These are phyloP conservation scores for Microcebus griseorufus DNA, from an alignment of 2,113 vertebrate genomes.

Conservation along the genomic window DNA sequence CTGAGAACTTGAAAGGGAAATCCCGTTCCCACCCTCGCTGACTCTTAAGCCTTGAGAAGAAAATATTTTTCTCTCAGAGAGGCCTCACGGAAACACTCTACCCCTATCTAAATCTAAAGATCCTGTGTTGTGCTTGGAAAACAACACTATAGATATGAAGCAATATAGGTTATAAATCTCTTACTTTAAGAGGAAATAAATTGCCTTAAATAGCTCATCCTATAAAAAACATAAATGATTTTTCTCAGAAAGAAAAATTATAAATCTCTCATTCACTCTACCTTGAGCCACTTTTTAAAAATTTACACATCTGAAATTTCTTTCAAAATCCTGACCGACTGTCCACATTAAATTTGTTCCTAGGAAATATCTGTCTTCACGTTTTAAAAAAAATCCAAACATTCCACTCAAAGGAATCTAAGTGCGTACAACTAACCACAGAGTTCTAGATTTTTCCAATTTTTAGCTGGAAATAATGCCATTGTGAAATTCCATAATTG, in stretches of 20 bases:
- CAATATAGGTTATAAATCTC: slow-evolving; percentile 2
- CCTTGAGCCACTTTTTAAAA: not conserved
- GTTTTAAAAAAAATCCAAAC: not conserved
- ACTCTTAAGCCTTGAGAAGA: not conserved
- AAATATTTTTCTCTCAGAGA: not conserved
- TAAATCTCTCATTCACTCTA: not conserved
- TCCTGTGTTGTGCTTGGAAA: slow-evolving; percentile 8
- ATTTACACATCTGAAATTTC: not conserved
- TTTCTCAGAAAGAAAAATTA: not conserved
- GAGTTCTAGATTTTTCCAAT: slow-evolving; percentile 60
- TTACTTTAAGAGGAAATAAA: slow-evolving; percentile 25
- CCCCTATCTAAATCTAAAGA: not conserved
- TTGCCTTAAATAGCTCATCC: not conserved
- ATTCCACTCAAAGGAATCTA: slow-evolving; percentile 39
- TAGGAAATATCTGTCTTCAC: not conserved
- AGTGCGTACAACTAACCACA: slow-evolving; percentile 56
- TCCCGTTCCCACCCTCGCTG: not conserved
- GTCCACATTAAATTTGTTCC: not conserved
- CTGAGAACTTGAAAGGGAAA: not conserved
- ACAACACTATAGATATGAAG: not conserved
- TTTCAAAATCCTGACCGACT: not conserved
- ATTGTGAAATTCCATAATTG: slow-evolving; percentile 30
- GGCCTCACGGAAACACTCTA: not conserved
- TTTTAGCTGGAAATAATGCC: slow-evolving; percentile 43
- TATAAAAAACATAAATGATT: slow-evolving; percentile 15